Evolutionary conservation across 64 coral and sea anemone genomes (phyloP), one percentile per base, ranked within the genome.

Genomic region (Trachythela sp.): DNA sequence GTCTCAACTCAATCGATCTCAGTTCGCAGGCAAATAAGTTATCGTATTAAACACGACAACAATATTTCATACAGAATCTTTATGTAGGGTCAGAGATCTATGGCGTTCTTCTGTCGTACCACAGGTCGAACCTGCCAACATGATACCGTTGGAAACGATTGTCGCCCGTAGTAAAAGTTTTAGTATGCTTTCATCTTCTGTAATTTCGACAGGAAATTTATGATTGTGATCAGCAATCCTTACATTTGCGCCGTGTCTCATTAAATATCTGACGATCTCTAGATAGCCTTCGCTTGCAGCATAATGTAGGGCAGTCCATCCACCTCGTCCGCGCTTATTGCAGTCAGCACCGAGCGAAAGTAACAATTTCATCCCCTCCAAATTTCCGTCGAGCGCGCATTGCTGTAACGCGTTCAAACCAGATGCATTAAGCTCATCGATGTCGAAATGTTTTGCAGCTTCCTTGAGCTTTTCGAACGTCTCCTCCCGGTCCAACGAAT

Each of bases 211-310:
- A 38, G 96, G 96, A 32, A 91, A 93, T 48, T 99, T 92, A 10
- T 93, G 91, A 9, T 94, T 91, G 13, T 94, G 91, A 48, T 99
- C 89, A 22, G 88, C 89, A 40, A 89, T 39, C 36, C 96, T 85
- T 8, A 93, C 86, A 48, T 99, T 93, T 0, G 96, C 96, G 5
- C 96, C 96, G 50, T 92, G 67, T 1, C 93, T 56, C 20, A 99
- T 71, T 48, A 99, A 90, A 86, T 48, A 95, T 9, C 93, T 86
- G 40, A 94, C 94, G n/a, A 99, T 95, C 8, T 94, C 52, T 40
- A 86, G 72, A 39, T 99, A 99, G 1, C 96, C 96, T 71, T 99
- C 96, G 24, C 91, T 99, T 1, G 93, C 96, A 10, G 96, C 96
- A 18, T 99, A 99, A 32, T 99, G 96, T 13, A 99, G 52, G 4